These are phyloP conservation scores for Bufo gargarizans DNA, from an alignment of 2,113 vertebrate species.

Conservation along the genomic window DNA sequence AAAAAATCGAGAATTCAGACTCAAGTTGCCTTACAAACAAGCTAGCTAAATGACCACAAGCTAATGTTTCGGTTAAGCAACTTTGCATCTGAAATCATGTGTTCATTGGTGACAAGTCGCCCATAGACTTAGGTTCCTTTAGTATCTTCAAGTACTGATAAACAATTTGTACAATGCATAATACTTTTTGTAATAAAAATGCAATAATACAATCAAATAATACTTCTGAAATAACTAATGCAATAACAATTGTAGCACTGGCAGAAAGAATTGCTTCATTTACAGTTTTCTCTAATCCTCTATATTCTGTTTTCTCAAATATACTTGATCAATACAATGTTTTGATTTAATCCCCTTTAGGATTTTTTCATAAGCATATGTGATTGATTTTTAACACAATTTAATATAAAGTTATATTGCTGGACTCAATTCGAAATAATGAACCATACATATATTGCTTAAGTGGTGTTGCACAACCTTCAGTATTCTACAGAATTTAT, in stretches of 20 bases:
- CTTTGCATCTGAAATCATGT: no score
- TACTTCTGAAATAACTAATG: neutral
- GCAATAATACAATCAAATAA: neutral
- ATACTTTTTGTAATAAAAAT: neutral
- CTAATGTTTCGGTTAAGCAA: no score
- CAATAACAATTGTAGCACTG: neutral
- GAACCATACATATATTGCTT: neutral
- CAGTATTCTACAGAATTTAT: neutral
- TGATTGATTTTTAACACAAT: constrained; percentile 22
- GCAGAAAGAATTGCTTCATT: neutral
- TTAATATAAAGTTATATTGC: neutral
- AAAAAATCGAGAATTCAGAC: no score
- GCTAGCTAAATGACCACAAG: no score
- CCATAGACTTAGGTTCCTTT: neutral
- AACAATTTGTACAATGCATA: neutral
- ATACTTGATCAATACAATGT: neutral
- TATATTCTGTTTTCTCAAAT: neutral
- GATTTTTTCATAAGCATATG: neutral
- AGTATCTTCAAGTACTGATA: neutral
- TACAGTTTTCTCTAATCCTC: neutral
- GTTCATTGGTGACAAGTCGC: no score
- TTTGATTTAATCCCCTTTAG: neutral
- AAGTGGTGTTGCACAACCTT: neutral
- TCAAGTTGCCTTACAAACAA: no score
- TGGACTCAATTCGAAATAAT: constrained; percentile 9